These are phyloP conservation scores for Synaphobranchus kaupii DNA, from an alignment of 2,797 vertebrate species.

Conservation along the genomic window DNA sequence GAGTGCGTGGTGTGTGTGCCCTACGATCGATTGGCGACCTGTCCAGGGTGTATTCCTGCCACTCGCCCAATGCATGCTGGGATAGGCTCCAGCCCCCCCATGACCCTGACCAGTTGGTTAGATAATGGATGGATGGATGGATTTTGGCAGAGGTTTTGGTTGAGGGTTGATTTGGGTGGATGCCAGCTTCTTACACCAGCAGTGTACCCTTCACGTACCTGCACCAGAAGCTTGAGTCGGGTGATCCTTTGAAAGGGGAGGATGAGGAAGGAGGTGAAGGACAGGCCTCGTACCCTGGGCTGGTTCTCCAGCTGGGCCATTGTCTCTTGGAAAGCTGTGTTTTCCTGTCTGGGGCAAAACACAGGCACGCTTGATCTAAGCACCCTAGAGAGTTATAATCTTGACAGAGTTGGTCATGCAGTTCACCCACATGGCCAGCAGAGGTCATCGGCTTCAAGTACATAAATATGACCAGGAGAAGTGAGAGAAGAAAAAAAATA, in stretches of 20 bases:
- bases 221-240: slow-evolving; percentile 89
- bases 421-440: slow-evolving; percentile 9
- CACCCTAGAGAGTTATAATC: not conserved
- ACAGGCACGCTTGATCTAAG: slow-evolving; percentile 23
- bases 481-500: too few species aligned
- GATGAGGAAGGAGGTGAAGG: slow-evolving; percentile 95
- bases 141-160: too few species aligned
- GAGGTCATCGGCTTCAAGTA: slow-evolving; percentile 13
- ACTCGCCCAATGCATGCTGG: too few species aligned
- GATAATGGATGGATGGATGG: too few species aligned
- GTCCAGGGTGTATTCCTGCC: too few species aligned
- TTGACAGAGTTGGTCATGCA: slow-evolving; percentile 10
- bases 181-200: not conserved
- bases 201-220: slow-evolving; percentile 67
- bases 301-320: slow-evolving; percentile 84
- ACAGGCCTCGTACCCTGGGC: slow-evolving; percentile 85
- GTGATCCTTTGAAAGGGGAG: slow-evolving; percentile 97
- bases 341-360: slow-evolving; percentile 80
- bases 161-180: not conserved
- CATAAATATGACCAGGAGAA: not conserved
- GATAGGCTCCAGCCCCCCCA: too few species aligned
- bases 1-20: too few species aligned
- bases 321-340: slow-evolving; percentile 83
- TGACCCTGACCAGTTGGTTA: too few species aligned
- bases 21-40: too few species aligned